These are phyloP conservation scores for Ceratosolen fusciceps DNA, from an alignment of 1,140 invertebrate genomes.

Conservation along the genomic window DNA sequence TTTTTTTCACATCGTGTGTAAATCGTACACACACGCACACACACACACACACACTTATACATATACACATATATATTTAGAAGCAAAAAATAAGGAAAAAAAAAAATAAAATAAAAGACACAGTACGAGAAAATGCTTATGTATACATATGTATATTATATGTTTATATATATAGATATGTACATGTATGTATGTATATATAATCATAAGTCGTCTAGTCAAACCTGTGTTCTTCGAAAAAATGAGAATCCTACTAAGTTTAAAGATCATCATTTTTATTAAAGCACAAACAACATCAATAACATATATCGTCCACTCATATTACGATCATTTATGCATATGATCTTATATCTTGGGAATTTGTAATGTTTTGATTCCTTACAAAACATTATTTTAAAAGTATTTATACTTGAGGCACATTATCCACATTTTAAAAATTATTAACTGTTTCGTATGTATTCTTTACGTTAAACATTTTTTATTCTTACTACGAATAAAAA, in stretches of 20 bases:
- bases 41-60: too few species aligned
- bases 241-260: slow-evolving; percentile 24
- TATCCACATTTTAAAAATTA: neutral
- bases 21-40: slow-evolving; percentile 2
- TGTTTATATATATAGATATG: too few species aligned
- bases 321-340: neutral
- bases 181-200: too few species aligned
- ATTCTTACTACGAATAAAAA: neutral
- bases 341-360: neutral
- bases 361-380: neutral
- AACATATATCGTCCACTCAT: neutral
- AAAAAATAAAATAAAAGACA: neutral
- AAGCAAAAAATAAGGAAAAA: slow-evolving; percentile 5
- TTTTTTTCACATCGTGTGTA: neutral
- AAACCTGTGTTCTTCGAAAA: slow-evolving; percentile 42
- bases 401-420: neutral
- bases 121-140: slow-evolving; percentile 20
- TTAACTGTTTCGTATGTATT: neutral
- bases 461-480: neutral
- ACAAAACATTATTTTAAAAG: neutral
- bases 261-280: slow-evolving; percentile 25
- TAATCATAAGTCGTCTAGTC: slow-evolving; percentile 44
- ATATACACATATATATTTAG: too few species aligned
- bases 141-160: too few species aligned
- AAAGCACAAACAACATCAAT: neutral